Base-by-base conservation (phyloP, 2,113 vertebrate genomes). In the Rhynchomys soricoides region DNA sequence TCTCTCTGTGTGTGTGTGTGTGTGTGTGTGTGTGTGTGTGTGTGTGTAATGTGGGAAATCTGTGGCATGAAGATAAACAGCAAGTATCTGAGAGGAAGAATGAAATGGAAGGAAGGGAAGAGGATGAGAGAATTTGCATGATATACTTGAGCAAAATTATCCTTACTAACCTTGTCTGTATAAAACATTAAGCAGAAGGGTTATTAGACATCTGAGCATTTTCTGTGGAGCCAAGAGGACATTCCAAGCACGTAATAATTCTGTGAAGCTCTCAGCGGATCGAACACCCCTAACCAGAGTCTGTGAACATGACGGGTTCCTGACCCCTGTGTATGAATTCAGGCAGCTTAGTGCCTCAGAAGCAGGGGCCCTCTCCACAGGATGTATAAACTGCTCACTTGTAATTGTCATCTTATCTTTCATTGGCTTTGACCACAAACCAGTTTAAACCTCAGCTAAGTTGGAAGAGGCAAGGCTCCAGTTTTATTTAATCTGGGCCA, bases 321-420 rank as follows among this genome's bases (percentile, higher is more conserved):
- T 66, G 29, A 34, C 50, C 85, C 6, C 7, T 0, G 15, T 10
- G 10, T 22, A 29, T 3, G 15, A 31, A 45, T 19, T 16, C 9
- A 4, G 13, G 12, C 4, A 4, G 7, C 29, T 22, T 34, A 17
- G 43, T 22, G 16, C 50, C 22, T 21, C 55, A 37, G 22, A 43
- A 11, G 24, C 0, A 19, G 12, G 0, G 24, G 5, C 6, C 50
- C 5, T 2, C 13, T 1, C n/a, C 7, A 7, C 0, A 40, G 70
- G 21, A 50, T 31, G 40, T 37, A 40, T 2, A 9, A 4, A 2
- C 29, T 1, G 29, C 24, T 4, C 8, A 3, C 5, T 62, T 1
- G 0, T 22, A 50, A 1, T 34, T 40, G 0, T 50, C 40, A 43
- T 22, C 10, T 52, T 71, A n/a, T 52, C 48, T 71, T 71, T 31